Evolutionary conservation across 2,113 vertebrate species (phyloP).

Genomic region (Scolopax mira): DNA sequence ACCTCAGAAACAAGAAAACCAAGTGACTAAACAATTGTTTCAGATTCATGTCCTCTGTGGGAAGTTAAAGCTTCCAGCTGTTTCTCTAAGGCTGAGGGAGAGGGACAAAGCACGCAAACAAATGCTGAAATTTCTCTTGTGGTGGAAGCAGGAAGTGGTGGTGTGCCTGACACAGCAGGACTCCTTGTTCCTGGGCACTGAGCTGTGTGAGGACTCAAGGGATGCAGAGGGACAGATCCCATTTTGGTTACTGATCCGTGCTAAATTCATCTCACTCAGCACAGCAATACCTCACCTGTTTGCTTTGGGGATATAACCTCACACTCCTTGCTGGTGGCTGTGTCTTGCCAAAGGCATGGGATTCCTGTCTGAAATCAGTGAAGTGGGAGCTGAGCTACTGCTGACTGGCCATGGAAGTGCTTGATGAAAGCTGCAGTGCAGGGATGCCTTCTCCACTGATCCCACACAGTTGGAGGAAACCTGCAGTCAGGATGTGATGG

Average conservation of each 20-base stretch:
- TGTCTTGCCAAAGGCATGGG: not conserved
- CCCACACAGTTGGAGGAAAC: not conserved
- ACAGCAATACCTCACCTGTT: not conserved
- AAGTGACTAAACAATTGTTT: not conserved
- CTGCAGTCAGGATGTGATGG: accelerated
- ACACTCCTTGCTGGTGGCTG: not conserved
- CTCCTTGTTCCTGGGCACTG: not conserved
- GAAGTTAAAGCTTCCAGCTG: not conserved
- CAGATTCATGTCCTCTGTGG: not conserved
- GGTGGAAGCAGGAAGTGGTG: not conserved
- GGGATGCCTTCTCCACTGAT: not conserved
- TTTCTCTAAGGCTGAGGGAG: not conserved
- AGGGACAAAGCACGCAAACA: not conserved
- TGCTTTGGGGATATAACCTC: not conserved
- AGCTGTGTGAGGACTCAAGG: not conserved
- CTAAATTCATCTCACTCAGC: not conserved
- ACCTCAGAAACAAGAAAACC: not conserved
- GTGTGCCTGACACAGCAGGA: not conserved
- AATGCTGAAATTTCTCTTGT: not conserved
- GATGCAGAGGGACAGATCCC: not conserved
- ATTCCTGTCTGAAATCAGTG: not conserved
- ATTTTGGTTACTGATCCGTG: not conserved
- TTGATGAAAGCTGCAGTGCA: no score
- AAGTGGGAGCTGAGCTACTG: not conserved
- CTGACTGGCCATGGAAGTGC: not conserved